A percentile compares a stretch with the other conserved stretches of the same genome.
phyloP scores from a whole-genome alignment of 2,797 vertebrate genomes.

The Microctenopoma lineatum region DNA sequence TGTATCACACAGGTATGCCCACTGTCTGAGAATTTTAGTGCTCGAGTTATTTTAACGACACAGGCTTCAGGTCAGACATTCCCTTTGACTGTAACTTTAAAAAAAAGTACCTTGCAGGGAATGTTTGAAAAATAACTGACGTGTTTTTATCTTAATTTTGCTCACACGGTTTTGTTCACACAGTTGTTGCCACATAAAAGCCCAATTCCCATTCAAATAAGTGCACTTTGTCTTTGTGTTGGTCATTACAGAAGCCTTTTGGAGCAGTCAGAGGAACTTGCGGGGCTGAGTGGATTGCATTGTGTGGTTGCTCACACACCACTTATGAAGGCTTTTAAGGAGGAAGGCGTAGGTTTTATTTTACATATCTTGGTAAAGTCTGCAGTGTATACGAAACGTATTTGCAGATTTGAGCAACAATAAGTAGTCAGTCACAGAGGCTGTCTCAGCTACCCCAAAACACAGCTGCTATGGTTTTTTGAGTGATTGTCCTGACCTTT shows the following conservation, averaged over 20 bases:
- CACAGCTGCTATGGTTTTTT: constrained; percentile 28
- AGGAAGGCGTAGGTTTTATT: constrained; percentile 4
- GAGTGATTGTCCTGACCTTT: constrained; percentile 12
- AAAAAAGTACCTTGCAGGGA: neutral
- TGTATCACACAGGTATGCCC: no score
- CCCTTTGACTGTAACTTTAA: neutral
- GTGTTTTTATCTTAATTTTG: constrained; percentile 37
- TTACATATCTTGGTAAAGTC: neutral
- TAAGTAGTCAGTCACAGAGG: neutral
- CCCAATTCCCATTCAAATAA: constrained; percentile 34
- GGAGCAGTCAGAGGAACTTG: constrained; percentile 32
- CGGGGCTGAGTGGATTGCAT: constrained; percentile 24
- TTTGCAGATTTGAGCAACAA: neutral
- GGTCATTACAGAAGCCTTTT: constrained; percentile 37
- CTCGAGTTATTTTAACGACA: neutral
- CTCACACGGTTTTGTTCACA: constrained; percentile 21
- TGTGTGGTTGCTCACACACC: constrained; percentile 5
- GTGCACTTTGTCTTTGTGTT: constrained; percentile 34
- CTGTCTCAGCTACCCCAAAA: constrained; percentile 3
- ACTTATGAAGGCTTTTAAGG: constrained; percentile 29
- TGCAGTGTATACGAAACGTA: neutral
- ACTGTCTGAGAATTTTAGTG: neutral
- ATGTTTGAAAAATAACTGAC: constrained; percentile 24
- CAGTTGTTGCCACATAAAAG: constrained; percentile 37
- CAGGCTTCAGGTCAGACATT: neutral